Percentiles rank a stretch among this genome's conserved stretches.
phyloP scores from a whole-genome alignment of 2,888 invertebrate species.

The Drosophila ezoana region DNA sequence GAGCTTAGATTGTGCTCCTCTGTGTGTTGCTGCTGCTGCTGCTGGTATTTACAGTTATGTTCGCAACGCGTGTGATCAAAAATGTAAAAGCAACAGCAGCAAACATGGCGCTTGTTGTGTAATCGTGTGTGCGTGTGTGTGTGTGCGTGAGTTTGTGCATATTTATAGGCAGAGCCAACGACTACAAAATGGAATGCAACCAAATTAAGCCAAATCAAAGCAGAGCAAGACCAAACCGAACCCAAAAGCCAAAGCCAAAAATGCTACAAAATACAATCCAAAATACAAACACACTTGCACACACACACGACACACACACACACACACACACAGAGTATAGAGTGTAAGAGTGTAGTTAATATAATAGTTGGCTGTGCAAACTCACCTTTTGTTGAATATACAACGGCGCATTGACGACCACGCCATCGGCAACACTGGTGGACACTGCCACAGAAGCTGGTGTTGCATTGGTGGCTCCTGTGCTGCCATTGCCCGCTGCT shows the following conservation, averaged over 20 bases:
- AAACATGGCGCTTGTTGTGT: slow-evolving; percentile 27
- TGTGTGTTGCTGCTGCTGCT: slow-evolving; percentile 23
- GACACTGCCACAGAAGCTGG: slow-evolving; percentile 69
- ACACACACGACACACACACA: slow-evolving; percentile 16
- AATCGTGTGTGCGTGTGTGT: slow-evolving; percentile 17
- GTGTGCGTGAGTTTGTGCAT: slow-evolving; percentile 26
- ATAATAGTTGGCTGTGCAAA: slow-evolving; percentile 17
- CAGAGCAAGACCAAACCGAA: slow-evolving; percentile 48
- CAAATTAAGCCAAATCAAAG: slow-evolving; percentile 50
- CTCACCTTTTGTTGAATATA: slow-evolving; percentile 84
- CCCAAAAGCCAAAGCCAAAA: slow-evolving; percentile 59
- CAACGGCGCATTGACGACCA: slow-evolving; percentile 72
- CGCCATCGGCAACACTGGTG: slow-evolving; percentile 68
- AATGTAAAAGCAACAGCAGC: slow-evolving; percentile 62
- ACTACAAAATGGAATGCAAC: slow-evolving; percentile 37
- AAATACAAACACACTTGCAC: slow-evolving; percentile 41
- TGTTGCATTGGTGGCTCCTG: slow-evolving; percentile 51
- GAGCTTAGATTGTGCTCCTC: slow-evolving; percentile 19
- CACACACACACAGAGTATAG: slow-evolving; percentile 15
- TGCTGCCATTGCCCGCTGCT: slow-evolving; percentile 66
- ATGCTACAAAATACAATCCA: slow-evolving; percentile 66
- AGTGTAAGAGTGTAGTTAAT: slow-evolving; percentile 15
- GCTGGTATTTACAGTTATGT: slow-evolving; percentile 21
- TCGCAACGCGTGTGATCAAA: slow-evolving; percentile 59
- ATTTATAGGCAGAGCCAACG: slow-evolving; percentile 39